Evolutionary conservation across 2,113 vertebrate species (phyloP).

Genomic region (Poeciliopsis occidentalis): DNA sequence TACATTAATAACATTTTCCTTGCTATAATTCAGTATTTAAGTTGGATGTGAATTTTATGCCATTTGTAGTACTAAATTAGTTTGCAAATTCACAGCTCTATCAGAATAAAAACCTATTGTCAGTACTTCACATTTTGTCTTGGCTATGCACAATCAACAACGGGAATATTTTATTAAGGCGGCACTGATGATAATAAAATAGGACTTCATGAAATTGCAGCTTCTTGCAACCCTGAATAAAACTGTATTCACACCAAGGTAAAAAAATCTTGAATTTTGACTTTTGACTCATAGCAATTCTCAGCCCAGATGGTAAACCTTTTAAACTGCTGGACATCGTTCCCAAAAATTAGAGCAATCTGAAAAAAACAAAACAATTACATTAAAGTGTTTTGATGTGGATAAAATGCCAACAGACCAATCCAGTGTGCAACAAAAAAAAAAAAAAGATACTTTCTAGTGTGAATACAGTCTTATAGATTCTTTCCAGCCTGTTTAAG

Average conservation of each 20-base stretch:
- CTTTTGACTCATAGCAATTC: not conserved
- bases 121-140: constrained; percentile 57
- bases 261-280: not conserved
- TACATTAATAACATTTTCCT: constrained; percentile 35
- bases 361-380: not conserved
- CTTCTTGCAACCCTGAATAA: constrained; percentile 39
- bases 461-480: constrained; percentile 36
- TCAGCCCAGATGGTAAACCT: not conserved
- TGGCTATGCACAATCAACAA: constrained; percentile 35
- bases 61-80: constrained; percentile 17
- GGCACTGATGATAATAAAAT: not conserved
- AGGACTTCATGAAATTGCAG: constrained; percentile 17
- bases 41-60: constrained; percentile 34
- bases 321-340: not conserved
- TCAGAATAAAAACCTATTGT: constrained; percentile 18
- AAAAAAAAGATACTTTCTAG: constrained; percentile 6
- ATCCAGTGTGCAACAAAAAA: constrained; percentile 6
- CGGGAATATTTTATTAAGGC: constrained; percentile 22
- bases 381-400: constrained; percentile 6
- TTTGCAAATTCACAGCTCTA: constrained; percentile 10
- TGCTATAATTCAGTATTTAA: constrained; percentile 18
- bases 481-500: constrained; percentile 21
- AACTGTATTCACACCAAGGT: constrained; percentile 46
- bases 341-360: not conserved
- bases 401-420: constrained; percentile 6